A percentile compares a stretch with the other conserved stretches of the same genome.
phyloP scores from a whole-genome alignment of 2,888 invertebrate genomes.

The Eugnorisma glareosa region DNA sequence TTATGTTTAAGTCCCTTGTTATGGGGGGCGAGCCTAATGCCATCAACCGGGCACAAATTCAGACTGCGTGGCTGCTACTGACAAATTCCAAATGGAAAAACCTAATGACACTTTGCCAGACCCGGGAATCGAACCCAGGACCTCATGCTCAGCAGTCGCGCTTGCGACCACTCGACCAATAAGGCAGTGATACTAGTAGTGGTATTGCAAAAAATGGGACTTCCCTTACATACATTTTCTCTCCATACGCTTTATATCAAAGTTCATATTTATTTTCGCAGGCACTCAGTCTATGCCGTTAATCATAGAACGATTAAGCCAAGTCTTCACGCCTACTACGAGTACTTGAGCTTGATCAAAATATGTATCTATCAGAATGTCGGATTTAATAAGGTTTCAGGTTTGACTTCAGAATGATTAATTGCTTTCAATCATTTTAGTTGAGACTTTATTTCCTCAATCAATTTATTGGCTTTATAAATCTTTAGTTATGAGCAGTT shows the following conservation, averaged over 20 bases:
- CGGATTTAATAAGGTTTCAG: slow-evolving; percentile 52
- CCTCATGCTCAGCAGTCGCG: too few species aligned
- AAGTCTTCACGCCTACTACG: slow-evolving; percentile 29
- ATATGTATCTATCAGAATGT: slow-evolving; percentile 46
- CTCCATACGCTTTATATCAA: neutral
- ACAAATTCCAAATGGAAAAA: too few species aligned
- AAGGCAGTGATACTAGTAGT: too few species aligned
- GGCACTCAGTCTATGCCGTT: neutral
- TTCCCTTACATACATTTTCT: neutral
- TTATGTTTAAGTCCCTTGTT: too few species aligned
- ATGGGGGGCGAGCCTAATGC: too few species aligned
- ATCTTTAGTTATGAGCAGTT: slow-evolving; percentile 48
- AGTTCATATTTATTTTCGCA: slow-evolving; percentile 5
- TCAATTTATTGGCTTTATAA: slow-evolving; percentile 56
- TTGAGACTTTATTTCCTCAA: slow-evolving; percentile 49
- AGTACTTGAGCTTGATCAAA: slow-evolving; percentile 49
- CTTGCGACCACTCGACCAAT: too few species aligned
- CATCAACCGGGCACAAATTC: too few species aligned
- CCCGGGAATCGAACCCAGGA: too few species aligned
- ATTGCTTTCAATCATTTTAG: slow-evolving; percentile 50
- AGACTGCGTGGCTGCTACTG: too few species aligned
- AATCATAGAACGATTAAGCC: slow-evolving; percentile 19
- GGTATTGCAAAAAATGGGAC: neutral
- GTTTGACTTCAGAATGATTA: slow-evolving; percentile 39
- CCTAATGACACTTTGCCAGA: too few species aligned